phyloP scores from a whole-genome alignment of 2,888 invertebrate species.

The Drosophila stalkeri region DNA sequence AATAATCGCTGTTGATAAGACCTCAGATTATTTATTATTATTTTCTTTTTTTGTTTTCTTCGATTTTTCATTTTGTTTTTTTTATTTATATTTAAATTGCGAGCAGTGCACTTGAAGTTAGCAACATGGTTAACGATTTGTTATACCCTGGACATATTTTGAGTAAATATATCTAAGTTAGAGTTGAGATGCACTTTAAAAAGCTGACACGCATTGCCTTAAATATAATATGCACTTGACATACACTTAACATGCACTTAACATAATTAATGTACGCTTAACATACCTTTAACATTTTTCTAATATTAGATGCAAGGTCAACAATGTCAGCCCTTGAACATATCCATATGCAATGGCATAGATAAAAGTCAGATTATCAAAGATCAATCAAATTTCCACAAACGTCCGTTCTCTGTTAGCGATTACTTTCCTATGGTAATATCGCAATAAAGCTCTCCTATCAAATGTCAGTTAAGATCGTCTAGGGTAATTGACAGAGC shows the following conservation, averaged over 20 bases:
- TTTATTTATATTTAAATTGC: constrained; percentile 38
- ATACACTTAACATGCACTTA: background rate
- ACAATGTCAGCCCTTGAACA: background rate
- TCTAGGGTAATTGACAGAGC: constrained; percentile 10
- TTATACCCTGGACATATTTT: background rate
- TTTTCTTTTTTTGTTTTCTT: constrained; percentile 13
- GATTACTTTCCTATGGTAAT: background rate
- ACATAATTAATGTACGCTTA: background rate
- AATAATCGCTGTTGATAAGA: constrained; percentile 57
- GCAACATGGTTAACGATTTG: background rate
- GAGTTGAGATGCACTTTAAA: background rate
- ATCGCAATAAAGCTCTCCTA: background rate
- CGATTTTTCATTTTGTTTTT: constrained; percentile 33
- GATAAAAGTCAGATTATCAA: background rate
- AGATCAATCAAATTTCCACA: background rate
- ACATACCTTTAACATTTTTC: background rate
- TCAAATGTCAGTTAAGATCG: background rate
- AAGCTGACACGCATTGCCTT: background rate
- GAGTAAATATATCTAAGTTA: background rate
- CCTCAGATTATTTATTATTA: constrained; percentile 38
- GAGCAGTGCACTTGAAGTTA: constrained; percentile 23
- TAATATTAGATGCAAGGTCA: background rate
- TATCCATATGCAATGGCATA: background rate
- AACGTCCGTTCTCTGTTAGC: background rate
- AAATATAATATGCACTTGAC: background rate